Percentiles rank a stretch among this genome's conserved stretches.
Evolutionary conservation across 30 jellyfish, hydroid and myxozoan genomes (phyloP).

Genomic region (Mastigias papua): DNA sequence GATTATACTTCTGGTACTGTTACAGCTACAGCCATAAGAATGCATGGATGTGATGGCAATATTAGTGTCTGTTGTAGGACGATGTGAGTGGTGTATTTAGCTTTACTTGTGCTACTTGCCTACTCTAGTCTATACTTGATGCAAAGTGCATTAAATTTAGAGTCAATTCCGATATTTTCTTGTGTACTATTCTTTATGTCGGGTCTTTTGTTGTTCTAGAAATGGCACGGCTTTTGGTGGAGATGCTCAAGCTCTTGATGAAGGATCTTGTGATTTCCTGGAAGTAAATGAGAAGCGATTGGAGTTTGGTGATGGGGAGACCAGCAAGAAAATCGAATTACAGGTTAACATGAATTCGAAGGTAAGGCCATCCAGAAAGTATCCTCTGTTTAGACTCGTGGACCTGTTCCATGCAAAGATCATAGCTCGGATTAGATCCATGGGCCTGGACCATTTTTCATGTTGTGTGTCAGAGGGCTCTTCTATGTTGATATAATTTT

Average conservation of each 20-base stretch:
- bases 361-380: conserved; percentile 29
- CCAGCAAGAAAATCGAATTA: conserved; percentile 72
- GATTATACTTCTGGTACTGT: conserved; percentile 56
- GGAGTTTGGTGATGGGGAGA: conserved; percentile 79
- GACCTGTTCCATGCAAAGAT: too few species aligned
- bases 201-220: conserved; percentile 15
- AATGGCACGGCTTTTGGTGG: conserved; percentile 92
- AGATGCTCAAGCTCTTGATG: conserved; percentile 27
- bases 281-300: conserved; percentile 52
- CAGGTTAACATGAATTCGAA: conserved; percentile 65
- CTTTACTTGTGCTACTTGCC: too few species aligned
- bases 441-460: too few species aligned
- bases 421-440: too few species aligned
- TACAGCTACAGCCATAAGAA: conserved; percentile 74
- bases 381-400: too few species aligned
- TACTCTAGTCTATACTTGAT: too few species aligned
- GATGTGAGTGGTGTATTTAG: conserved; percentile 50
- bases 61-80: conserved; percentile 69
- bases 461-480: too few species aligned
- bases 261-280: conserved; percentile 75
- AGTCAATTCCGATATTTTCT: neutral
- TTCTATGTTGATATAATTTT: too few species aligned
- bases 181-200: too few species aligned
- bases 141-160: too few species aligned
- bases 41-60: conserved; percentile 85